Evolutionary conservation across 2,113 vertebrate genomes (phyloP).

Genomic region (Oplegnathus fasciatus): DNA sequence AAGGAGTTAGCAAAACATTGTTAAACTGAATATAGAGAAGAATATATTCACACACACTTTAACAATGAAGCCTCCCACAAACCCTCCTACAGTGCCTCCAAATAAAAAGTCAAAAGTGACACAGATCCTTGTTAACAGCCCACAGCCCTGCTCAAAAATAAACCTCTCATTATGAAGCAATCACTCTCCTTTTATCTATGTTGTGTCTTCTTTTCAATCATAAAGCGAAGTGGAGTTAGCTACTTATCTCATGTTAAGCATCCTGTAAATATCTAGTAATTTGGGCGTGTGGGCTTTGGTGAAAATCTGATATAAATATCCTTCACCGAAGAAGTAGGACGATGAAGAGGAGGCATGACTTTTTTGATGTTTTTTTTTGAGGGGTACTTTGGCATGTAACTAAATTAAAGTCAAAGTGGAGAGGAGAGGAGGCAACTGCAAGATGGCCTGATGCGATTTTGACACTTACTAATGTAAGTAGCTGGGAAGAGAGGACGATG

Average conservation of each 20-base stretch:
- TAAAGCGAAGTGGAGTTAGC: background rate
- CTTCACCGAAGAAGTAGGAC: background rate
- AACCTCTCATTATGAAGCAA: conserved; percentile 42
- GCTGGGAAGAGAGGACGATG: background rate
- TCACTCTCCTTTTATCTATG: conserved; percentile 26
- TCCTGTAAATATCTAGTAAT: conserved; percentile 7
- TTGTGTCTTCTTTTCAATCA: conserved; percentile 8
- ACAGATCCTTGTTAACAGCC: conserved; percentile 52
- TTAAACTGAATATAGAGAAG: conserved; percentile 9
- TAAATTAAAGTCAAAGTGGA: conserved; percentile 3
- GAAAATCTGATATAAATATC: conserved; percentile 1
- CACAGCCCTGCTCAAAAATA: conserved; percentile 51
- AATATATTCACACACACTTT: conserved; percentile 31
- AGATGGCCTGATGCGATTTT: background rate
- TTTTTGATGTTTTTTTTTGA: background rate
- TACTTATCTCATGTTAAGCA: background rate
- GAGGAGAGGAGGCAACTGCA: background rate
- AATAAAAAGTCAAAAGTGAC: conserved; percentile 57
- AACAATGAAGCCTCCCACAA: conserved; percentile 56
- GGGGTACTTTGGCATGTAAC: background rate
- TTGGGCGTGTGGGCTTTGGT: background rate
- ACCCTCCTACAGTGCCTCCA: conserved; percentile 54
- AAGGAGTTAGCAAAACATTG: conserved; percentile 15
- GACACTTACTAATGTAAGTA: background rate
- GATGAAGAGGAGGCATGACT: background rate